Conservation (phyloP, 2,113 vertebrate genomes). For the Pachyramphus minor region DNA sequence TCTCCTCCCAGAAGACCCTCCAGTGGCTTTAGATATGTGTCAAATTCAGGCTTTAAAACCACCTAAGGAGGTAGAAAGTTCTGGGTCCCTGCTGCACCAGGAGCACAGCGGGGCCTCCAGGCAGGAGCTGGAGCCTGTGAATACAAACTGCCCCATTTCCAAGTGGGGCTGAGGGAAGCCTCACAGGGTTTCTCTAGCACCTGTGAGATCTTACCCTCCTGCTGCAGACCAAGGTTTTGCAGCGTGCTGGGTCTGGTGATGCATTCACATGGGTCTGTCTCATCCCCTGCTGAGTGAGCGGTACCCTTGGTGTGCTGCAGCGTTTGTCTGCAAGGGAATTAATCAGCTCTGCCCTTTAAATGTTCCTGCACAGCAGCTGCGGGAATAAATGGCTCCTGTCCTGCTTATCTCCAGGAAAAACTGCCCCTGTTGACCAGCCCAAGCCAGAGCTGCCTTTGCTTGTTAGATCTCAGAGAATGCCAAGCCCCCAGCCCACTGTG, state of each 20-base stretch:
- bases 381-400: neutral
- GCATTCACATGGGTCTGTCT: fast-evolving
- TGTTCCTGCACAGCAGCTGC: neutral
- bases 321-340: neutral
- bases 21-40: neutral
- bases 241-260: fast-evolving
- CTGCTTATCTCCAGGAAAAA: neutral
- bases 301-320: neutral
- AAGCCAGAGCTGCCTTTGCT: neutral
- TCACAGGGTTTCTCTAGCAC: neutral
- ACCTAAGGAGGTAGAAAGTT: neutral
- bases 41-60: neutral
- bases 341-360: neutral
- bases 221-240: neutral
- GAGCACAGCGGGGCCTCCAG: neutral
- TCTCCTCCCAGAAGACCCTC: neutral
- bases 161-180: neutral
- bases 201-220: neutral
- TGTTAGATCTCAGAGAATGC: neutral
- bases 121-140: neutral
- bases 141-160: neutral
- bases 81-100: neutral
- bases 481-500: neutral
- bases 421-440: neutral
- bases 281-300: fast-evolving